Conservation (phyloP, 2,797 vertebrate species). For the Threskiornis aethiopicus region DNA sequence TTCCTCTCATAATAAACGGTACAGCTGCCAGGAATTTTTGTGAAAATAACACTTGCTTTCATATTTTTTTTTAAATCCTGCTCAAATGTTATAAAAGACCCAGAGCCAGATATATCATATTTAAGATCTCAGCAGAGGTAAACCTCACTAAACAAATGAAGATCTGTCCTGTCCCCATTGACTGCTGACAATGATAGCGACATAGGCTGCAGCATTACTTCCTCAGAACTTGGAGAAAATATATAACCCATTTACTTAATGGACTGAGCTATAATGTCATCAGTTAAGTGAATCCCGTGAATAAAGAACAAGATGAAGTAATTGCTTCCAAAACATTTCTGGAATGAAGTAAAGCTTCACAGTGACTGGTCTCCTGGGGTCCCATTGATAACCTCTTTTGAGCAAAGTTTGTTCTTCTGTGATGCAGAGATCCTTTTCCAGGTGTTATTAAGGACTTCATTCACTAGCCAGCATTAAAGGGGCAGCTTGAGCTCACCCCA, state of each 20-base stretch:
- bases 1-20: conserved; percentile 58
- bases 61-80: background rate
- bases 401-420: conserved; percentile 4
- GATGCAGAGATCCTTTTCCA: background rate
- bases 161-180: background rate
- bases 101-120: conserved; percentile 2
- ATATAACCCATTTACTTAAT: conserved; percentile 64
- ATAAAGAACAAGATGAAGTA: conserved; percentile 65
- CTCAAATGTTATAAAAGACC: background rate
- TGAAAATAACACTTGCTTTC: conserved; percentile 62
- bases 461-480: background rate
- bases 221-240: conserved; percentile 62
- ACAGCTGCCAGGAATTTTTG: conserved; percentile 63
- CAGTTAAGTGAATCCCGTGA: conserved; percentile 50
- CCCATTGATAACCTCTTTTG: conserved; percentile 1
- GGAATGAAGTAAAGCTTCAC: conserved; percentile 54
- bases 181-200: background rate
- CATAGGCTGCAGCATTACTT: conserved; percentile 5
- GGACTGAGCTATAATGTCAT: conserved; percentile 62
- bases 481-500: background rate
- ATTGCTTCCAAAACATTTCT: conserved; percentile 69
- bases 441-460: background rate
- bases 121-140: conserved; percentile 1
- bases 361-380: conserved; percentile 55
- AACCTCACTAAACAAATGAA: conserved; percentile 6